These are phyloP conservation scores for Drosophila aldrichi DNA, from an alignment of 2,888 invertebrate species.

Conservation along the genomic window DNA sequence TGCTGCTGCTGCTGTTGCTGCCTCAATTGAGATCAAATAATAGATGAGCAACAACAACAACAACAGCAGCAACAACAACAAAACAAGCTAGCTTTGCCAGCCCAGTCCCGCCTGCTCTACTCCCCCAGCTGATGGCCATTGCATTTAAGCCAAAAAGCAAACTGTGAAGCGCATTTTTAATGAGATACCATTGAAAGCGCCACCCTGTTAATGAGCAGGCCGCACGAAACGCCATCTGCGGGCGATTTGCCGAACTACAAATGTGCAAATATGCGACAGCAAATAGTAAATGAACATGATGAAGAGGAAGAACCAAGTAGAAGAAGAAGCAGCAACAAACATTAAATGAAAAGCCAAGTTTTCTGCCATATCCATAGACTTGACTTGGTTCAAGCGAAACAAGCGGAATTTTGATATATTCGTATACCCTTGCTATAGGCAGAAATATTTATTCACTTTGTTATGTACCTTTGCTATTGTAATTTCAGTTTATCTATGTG, in stretches of 20 bases:
- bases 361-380: slow-evolving; percentile 10
- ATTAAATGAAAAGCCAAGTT: slow-evolving; percentile 25
- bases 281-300: background rate
- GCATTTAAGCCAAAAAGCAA: slow-evolving; percentile 38
- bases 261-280: slow-evolving; percentile 15
- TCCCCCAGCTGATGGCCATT: slow-evolving; percentile 10
- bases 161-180: slow-evolving; percentile 61
- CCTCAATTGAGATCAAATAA: slow-evolving; percentile 50
- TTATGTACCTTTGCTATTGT: too few relatives aligned
- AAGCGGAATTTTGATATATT: background rate
- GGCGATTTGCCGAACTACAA: slow-evolving; percentile 26
- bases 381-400: background rate
- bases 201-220: slow-evolving; percentile 65
- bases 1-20: slow-evolving; percentile 11
- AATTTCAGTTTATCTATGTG: too few relatives aligned
- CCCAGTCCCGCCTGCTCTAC: background rate
- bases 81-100: slow-evolving; percentile 1
- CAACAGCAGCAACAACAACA: background rate
- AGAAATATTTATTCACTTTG: too few relatives aligned
- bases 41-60: slow-evolving; percentile 36
- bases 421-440: background rate
- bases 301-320: background rate
- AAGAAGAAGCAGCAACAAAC: slow-evolving; percentile 1
- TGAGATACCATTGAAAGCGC: slow-evolving; percentile 66
- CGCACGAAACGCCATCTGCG: slow-evolving; percentile 18